Conservation (phyloP, 2,888 invertebrate species). For the Sarcophaga rosellei region DNA sequence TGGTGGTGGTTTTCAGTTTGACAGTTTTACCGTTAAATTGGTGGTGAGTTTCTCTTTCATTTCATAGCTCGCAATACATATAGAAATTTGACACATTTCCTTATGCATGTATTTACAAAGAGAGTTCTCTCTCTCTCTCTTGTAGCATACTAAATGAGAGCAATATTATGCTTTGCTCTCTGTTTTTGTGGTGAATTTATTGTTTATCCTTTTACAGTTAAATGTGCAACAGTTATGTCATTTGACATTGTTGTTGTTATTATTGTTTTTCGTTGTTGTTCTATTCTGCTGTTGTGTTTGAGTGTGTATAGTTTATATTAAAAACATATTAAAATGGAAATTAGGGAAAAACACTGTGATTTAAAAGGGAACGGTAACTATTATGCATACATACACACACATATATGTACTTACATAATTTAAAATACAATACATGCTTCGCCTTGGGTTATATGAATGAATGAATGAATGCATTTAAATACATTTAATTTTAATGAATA, state of each 20-base stretch:
- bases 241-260: neutral
- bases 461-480: no score
- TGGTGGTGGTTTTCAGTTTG: conserved; percentile 47
- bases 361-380: conserved; percentile 7
- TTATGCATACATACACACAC: neutral
- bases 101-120: neutral
- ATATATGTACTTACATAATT: no score
- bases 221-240: conserved; percentile 69
- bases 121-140: neutral
- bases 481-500: no score
- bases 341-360: conserved; percentile 48
- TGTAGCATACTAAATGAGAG: no score
- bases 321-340: conserved; percentile 64
- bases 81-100: conserved; percentile 54
- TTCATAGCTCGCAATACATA: neutral
- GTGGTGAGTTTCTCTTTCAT: conserved; percentile 40
- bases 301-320: conserved; percentile 52
- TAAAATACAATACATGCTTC: no score
- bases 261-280: neutral
- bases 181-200: conserved; percentile 62
- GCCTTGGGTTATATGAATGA: no score
- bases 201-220: conserved; percentile 49
- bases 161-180: conserved; percentile 24
- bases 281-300: neutral
- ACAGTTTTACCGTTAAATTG: conserved; percentile 35